Base-by-base conservation (phyloP, 2,888 invertebrate genomes). In the Silvanus unidentatus region DNA sequence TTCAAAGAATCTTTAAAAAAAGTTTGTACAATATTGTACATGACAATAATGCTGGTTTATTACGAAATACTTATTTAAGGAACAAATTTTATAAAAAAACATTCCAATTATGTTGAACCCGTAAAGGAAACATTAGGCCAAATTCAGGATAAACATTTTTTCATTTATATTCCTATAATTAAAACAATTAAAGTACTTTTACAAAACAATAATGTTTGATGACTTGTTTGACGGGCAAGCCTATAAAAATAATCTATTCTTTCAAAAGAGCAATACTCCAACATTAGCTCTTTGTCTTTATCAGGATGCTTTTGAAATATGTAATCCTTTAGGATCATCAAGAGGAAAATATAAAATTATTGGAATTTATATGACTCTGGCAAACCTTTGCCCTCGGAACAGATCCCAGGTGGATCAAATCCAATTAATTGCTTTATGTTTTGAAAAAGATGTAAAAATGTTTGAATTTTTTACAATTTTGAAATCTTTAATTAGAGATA, bases 221-320 rank as follows among this genome's bases (percentile, higher is more conserved):
- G 22, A 22, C 3, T 22, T 39, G 34, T 43, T 29, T 35, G 48
- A 54, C 42, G 50, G 53, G 2, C 4, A 13, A 30, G 28, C 30
- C 28, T 49, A 34, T 43, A 45, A 47, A 45, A 42, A 45, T 15
- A 45, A 47, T 35, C 10, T 22, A 1, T 32, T 32, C n/a, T 32
- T 32, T 32, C 3, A 32, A 32, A 32, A 32, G 3, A 32, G n/a
- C n/a, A 9, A 32, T 12, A 5, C 4, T 22, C 28, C 13, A 12
- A 22, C 3, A 32, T 12, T 54, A 28, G 38, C 44, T 44, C 45
- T 63, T n/a, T 58, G 62, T 37, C 35, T 64, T 11, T 64, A 55
- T 50, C 62, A 63, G 50, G 61, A 63, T 51, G 55, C 55, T 8
- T 60, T 64, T 45, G 60, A 64, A 47, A 12, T 59, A 28, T 62